Evolutionary conservation across 2,113 vertebrate genomes (phyloP).

Genomic region (Fulica atra): DNA sequence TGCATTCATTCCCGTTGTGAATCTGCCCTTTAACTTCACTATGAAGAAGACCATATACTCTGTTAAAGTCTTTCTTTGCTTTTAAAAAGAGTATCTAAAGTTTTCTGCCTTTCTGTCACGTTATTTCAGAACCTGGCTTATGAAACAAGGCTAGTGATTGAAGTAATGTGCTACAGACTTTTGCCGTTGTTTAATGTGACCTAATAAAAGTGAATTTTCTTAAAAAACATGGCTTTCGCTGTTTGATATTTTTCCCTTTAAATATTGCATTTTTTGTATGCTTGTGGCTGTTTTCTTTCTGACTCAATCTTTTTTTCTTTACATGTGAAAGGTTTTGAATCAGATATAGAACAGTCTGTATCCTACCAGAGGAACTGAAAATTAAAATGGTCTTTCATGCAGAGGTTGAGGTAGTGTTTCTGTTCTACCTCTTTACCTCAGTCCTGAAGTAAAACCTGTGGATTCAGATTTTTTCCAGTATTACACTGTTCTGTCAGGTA

Average conservation of each 20-base stretch:
- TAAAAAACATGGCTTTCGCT: not conserved
- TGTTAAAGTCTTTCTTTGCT: not conserved
- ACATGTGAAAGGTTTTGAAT: not conserved
- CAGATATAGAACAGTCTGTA: not conserved
- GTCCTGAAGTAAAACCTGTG: not conserved
- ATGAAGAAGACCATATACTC: not conserved
- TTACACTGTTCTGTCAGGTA: not conserved
- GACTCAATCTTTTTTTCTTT: not conserved
- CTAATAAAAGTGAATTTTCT: not conserved
- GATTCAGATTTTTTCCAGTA: slow-evolving; percentile 8
- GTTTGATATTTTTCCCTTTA: not conserved
- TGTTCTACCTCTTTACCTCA: not conserved
- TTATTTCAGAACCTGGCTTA: not conserved
- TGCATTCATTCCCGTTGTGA: rapidly evolving
- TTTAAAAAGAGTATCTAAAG: not conserved
- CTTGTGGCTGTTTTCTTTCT: not conserved
- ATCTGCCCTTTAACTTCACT: not conserved
- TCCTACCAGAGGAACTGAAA: slow-evolving; percentile 4
- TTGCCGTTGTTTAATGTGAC: not conserved
- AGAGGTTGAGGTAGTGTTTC: not conserved
- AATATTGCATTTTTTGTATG: not conserved
- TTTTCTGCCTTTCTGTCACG: not conserved
- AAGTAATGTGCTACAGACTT: not conserved
- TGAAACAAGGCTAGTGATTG: not conserved
- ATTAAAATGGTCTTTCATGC: not conserved